These are phyloP conservation scores for Caenorhabditis sp. DNA, from an alignment of 2,888 invertebrate genomes.

Conservation along the genomic window DNA sequence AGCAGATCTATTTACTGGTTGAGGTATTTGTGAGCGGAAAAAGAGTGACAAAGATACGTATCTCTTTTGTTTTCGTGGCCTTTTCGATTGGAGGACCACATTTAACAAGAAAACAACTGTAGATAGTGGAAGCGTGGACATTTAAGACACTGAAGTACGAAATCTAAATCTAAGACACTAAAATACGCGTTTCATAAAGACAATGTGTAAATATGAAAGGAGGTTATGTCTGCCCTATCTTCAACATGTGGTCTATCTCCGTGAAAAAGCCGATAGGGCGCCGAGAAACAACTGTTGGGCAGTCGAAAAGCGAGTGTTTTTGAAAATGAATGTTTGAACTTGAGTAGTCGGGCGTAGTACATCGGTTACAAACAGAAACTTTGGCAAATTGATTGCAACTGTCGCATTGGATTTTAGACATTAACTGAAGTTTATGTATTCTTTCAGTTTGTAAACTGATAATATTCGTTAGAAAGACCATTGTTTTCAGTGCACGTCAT, in stretches of 20 bases:
- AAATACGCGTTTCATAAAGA: too few species aligned
- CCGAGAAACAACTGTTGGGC: conserved; percentile 43
- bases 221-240: conserved; percentile 19
- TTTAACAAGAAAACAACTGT: not conserved
- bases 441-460: too few species aligned
- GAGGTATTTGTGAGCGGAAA: not conserved
- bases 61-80: conserved; percentile 4
- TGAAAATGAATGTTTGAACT: conserved; percentile 43
- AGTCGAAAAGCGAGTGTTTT: conserved; percentile 33
- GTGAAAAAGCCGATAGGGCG: conserved; percentile 42
- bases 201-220: conserved; percentile 16
- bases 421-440: too few species aligned
- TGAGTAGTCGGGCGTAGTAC: conserved; percentile 12
- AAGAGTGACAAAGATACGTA: not conserved
- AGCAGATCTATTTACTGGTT: conserved; percentile 5
- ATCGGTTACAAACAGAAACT: not conserved
- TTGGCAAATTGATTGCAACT: not conserved
- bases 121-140: not conserved
- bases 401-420: too few species aligned
- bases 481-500: conserved; percentile 12
- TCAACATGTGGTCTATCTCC: conserved; percentile 28
- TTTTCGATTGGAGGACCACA: not conserved
- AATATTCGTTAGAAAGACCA: not conserved
- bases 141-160: too few species aligned
- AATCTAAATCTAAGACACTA: too few species aligned